These are phyloP conservation scores for Elmis aenea DNA, from an alignment of 2,888 invertebrate species.

Conservation along the genomic window DNA sequence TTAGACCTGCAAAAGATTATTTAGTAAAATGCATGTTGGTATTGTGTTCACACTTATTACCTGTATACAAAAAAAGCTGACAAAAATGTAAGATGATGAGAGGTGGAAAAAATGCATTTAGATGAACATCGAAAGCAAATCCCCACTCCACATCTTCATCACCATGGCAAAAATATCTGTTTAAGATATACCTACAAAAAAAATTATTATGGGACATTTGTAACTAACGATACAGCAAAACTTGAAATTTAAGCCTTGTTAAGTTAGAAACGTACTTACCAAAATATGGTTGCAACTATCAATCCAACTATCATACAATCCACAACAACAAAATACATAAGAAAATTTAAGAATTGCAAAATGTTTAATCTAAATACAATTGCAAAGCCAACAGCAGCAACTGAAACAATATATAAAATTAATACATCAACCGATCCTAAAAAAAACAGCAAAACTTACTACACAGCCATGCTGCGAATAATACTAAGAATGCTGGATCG, in stretches of 20 bases:
- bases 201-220: no score
- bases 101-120: constrained; percentile 98
- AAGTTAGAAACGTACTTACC: constrained; percentile 58
- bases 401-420: constrained; percentile 50
- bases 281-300: constrained; percentile 80
- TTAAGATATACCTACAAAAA: constrained; percentile 69
- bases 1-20: constrained; percentile 59
- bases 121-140: constrained; percentile 96
- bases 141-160: constrained; percentile 93
- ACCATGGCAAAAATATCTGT: constrained; percentile 69
- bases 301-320: constrained; percentile 90
- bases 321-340: constrained; percentile 87
- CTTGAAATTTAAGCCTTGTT: constrained; percentile 2
- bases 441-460: constrained; percentile 51
- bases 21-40: constrained; percentile 6
- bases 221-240: constrained; percentile 6
- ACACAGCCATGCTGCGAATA: constrained; percentile 79
- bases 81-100: constrained; percentile 89
- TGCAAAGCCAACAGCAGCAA: constrained; percentile 86
- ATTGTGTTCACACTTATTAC: constrained; percentile 44
- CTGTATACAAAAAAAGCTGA: constrained; percentile 82
- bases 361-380: constrained; percentile 68
- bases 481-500: constrained; percentile 95
- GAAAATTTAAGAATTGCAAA: constrained; percentile 70
- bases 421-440: constrained; percentile 66